A percentile compares a stretch with the other conserved stretches of the same genome.
Conservation (phyloP, 2,113 vertebrate genomes). For the Sphyrna mokarran region DNA sequence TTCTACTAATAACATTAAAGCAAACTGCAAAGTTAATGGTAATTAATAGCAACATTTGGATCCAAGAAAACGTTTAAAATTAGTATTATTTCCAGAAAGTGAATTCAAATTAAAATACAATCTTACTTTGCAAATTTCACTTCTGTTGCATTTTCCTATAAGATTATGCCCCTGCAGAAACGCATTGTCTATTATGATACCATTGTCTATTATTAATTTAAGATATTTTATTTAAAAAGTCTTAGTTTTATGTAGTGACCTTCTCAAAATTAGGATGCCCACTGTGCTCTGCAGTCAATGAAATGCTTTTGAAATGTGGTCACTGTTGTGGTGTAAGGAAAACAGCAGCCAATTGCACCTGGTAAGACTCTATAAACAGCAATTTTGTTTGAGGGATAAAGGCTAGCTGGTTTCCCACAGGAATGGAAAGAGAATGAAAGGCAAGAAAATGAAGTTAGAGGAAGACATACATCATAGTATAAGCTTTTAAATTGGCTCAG, state of each 20-base stretch:
- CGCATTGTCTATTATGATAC: background rate
- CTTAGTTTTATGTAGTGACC: background rate
- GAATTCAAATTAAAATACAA: background rate
- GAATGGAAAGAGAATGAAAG: background rate
- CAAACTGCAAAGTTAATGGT: background rate
- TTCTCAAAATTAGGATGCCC: background rate
- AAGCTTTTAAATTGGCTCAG: background rate
- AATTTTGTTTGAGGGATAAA: background rate
- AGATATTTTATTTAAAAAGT: background rate
- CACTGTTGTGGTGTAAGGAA: background rate
- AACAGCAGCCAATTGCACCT: background rate
- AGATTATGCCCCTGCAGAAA: background rate
- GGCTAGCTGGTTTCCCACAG: background rate
- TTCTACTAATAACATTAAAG: background rate
- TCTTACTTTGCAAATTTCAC: background rate
- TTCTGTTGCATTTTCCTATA: background rate
- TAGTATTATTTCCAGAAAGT: background rate
- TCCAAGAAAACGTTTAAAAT: background rate
- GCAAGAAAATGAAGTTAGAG: background rate
- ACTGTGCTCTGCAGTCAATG: background rate
- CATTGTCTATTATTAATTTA: background rate
- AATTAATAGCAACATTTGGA: constrained; percentile 3
- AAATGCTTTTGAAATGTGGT: background rate
- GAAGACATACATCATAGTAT: background rate
- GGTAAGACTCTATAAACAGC: background rate